Percentiles rank a stretch among this genome's conserved stretches.
These are phyloP conservation scores for Fopius arisanus DNA, from an alignment of 1,140 invertebrate genomes.

Conservation along the genomic window DNA sequence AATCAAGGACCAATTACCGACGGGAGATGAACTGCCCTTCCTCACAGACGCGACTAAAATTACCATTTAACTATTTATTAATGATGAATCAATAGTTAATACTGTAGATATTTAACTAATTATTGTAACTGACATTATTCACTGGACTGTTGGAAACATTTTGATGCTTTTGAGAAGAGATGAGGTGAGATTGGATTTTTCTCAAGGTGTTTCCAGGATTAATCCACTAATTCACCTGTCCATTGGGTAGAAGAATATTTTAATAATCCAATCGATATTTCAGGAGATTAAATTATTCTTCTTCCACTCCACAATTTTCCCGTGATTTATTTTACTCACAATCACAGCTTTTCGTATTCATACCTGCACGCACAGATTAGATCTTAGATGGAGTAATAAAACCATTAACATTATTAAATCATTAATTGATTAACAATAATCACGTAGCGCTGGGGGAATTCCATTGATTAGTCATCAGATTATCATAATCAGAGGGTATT, in stretches of 20 bases:
- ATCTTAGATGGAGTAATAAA: not conserved
- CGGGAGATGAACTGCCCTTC: not conserved
- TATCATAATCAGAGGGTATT: conserved; percentile 20
- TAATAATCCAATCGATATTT: not conserved
- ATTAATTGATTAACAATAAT: not conserved
- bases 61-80: not conserved
- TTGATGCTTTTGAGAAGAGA: conserved; percentile 53
- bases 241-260: no score
- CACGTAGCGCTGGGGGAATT: not conserved
- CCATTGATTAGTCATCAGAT: not conserved
- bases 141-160: conserved; percentile 58
- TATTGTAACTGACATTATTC: not conserved
- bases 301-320: not conserved
- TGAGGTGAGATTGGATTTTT: conserved; percentile 46
- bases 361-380: not conserved
- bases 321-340: not conserved
- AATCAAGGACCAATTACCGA: conserved; percentile 51
- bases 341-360: not conserved
- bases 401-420: not conserved
- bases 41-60: not conserved
- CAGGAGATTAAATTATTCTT: no score
- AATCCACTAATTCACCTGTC: conserved; percentile 21
- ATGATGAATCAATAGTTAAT: conserved; percentile 16
- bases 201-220: conserved; percentile 65
- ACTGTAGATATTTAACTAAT: conserved; percentile 13